phyloP scores from a whole-genome alignment of 2,888 invertebrate genomes.

The Dryomyza anilis region DNA sequence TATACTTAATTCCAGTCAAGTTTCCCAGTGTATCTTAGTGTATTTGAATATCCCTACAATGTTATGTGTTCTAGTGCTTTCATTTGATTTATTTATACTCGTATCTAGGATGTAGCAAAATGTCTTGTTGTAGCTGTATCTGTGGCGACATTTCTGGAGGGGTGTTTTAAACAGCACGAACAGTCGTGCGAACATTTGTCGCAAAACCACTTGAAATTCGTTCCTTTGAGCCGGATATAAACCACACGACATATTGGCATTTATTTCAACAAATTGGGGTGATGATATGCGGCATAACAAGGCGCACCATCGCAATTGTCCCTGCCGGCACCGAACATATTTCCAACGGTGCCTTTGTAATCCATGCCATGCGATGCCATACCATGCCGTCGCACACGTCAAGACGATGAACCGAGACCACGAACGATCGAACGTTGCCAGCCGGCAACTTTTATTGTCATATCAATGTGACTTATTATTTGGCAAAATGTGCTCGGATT shows the following conservation, averaged over 20 bases:
- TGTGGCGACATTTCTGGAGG: background rate
- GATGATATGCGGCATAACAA: slow-evolving; percentile 46
- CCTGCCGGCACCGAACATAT: background rate
- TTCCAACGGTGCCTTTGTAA: slow-evolving; percentile 22
- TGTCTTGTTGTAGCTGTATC: background rate
- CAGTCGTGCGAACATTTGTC: background rate
- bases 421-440: too few relatives aligned
- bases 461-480: slow-evolving; percentile 47
- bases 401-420: background rate
- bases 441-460: slow-evolving; percentile 48
- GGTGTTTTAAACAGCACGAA: too few relatives aligned
- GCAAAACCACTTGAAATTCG: slow-evolving; percentile 32
- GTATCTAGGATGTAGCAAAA: background rate
- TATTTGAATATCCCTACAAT: too few relatives aligned
- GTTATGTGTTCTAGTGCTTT: too few relatives aligned
- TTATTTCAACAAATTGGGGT: slow-evolving; percentile 55
- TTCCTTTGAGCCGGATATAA: slow-evolving; percentile 34
- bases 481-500: slow-evolving; percentile 37
- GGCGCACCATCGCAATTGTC: background rate
- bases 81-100: slow-evolving; percentile 45
- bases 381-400: background rate
- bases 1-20: background rate
- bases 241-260: slow-evolving; percentile 52
- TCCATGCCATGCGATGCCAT: background rate
- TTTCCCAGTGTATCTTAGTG: background rate